Evolutionary conservation across 2,113 vertebrate genomes (phyloP).

Genomic region (Loxodonta africana): DNA sequence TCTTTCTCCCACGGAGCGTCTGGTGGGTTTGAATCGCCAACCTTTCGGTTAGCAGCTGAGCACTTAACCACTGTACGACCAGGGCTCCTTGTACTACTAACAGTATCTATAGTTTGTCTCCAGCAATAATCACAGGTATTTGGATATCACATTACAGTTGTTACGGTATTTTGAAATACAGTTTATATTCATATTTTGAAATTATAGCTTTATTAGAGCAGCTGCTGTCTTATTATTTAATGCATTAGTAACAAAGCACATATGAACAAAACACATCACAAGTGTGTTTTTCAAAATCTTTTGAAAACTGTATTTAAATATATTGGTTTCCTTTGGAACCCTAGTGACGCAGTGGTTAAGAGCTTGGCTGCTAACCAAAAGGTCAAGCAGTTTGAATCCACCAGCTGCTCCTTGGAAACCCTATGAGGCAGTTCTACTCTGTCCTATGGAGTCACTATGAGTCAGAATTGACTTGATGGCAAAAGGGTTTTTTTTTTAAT

Average conservation of each 20-base stretch:
- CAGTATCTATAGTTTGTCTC: background rate
- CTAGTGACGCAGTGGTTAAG: too few species aligned
- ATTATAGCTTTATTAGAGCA: background rate
- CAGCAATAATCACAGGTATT: background rate
- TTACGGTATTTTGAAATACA: conserved; percentile 17
- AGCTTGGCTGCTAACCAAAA: too few species aligned
- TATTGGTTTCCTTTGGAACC: background rate
- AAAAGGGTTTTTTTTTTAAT: background rate
- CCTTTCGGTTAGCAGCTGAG: too few species aligned
- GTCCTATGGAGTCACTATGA: too few species aligned
- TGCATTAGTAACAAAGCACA: conserved; percentile 23
- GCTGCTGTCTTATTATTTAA: conserved; percentile 15
- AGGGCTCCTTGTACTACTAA: background rate
- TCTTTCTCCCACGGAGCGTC: too few species aligned
- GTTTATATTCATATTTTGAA: conserved; percentile 48
- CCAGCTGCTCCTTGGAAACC: too few species aligned
- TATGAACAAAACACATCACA: background rate
- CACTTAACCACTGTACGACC: too few species aligned
- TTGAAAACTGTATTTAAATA: conserved; percentile 21
- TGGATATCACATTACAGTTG: background rate
- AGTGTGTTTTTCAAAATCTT: background rate
- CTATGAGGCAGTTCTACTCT: too few species aligned
- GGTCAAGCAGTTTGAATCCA: too few species aligned
- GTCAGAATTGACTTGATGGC: too few species aligned
- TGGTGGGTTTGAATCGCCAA: too few species aligned